Evolutionary conservation across 2,888 invertebrate species (phyloP).

Genomic region (Eudasyphora cyanicolor): DNA sequence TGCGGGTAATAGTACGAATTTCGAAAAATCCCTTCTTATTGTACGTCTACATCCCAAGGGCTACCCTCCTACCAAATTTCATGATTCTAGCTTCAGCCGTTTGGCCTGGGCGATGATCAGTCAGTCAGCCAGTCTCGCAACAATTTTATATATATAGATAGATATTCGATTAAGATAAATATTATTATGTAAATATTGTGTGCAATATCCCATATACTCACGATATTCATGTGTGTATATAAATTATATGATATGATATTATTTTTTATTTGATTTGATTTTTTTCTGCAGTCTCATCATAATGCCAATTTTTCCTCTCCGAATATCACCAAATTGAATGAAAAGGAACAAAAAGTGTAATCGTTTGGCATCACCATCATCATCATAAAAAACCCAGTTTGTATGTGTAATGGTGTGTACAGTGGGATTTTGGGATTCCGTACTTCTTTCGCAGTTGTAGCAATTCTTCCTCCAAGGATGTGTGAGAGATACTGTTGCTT

Average conservation of each 20-base stretch:
- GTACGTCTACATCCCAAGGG: no score
- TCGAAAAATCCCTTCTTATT: no score
- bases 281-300: conserved; percentile 31
- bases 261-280: conserved; percentile 23
- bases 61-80: no score
- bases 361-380: conserved; percentile 18
- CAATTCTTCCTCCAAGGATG: background rate
- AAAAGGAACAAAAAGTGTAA: background rate
- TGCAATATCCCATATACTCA: background rate
- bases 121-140: no score
- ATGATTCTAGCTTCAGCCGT: no score
- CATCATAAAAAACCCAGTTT: conserved; percentile 29
- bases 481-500: conserved; percentile 14
- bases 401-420: conserved; percentile 48
- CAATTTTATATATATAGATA: no score
- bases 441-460: background rate
- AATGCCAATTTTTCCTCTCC: conserved; percentile 12
- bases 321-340: background rate
- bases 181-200: no score
- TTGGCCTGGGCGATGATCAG: no score
- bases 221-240: conserved; percentile 6
- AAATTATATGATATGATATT: no score
- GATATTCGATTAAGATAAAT: no score
- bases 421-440: conserved; percentile 65
- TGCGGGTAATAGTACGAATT: no score